Evolutionary conservation across 1,140 invertebrate species (phyloP).

Genomic region (Calliopsis andreniformis): DNA sequence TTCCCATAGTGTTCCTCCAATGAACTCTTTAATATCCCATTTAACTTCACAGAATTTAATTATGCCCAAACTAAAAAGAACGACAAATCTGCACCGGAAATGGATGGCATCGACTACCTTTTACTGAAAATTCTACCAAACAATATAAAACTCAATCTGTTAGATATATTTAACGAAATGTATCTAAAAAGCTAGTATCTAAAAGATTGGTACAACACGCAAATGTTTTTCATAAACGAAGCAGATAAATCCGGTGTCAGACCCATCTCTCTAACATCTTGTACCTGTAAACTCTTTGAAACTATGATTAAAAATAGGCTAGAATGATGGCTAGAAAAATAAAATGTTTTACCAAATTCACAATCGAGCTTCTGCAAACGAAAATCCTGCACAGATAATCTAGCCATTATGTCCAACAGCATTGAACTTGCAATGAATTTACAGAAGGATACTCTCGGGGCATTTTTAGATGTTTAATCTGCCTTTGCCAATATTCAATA

Average conservation of each 20-base stretch:
- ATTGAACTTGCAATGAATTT: not conserved
- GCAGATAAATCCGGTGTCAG: not conserved
- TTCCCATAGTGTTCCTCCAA: not conserved
- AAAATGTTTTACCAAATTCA: not conserved
- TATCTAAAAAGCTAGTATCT: not conserved
- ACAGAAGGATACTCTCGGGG: not conserved
- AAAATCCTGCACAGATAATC: not conserved
- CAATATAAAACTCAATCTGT: not conserved
- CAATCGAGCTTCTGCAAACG: not conserved
- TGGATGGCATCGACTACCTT: not conserved
- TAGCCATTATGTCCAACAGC: not conserved
- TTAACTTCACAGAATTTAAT: not conserved
- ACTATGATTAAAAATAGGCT: not conserved
- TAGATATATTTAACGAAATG: not conserved
- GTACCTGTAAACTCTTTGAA: not conserved
- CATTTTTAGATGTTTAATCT: not conserved
- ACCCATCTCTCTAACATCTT: not conserved
- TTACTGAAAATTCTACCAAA: not conserved
- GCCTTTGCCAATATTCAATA: not conserved
- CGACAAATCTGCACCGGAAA: not conserved
- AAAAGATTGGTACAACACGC: not conserved
- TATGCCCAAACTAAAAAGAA: not conserved
- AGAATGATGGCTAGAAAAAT: not conserved
- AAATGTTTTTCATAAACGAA: not conserved
- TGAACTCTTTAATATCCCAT: not conserved